Base-by-base conservation (phyloP, 2,888 invertebrate species). In the Stenolophus ochropezus region DNA sequence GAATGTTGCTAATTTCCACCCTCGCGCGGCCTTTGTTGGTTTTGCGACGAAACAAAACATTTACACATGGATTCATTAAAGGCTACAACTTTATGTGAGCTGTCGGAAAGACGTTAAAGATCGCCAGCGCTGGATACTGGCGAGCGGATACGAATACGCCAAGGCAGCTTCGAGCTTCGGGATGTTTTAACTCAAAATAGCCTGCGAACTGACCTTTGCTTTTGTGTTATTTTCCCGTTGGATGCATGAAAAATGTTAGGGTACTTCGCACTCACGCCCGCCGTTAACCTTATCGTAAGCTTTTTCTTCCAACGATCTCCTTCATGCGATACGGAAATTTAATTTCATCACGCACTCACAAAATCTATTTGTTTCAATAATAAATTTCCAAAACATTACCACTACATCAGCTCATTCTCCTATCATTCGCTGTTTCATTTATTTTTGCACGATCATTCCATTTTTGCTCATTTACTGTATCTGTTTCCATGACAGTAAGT, bases 21-120 rank as follows among this genome's bases (percentile, higher is more conserved):
- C 56, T 53, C 58, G 27, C 25, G 25, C 56, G 58, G 77, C 33
- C 53, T 42, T 47, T 78, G 71, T 71, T 27, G 53, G 80, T 80
- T 80, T 80, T 80, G 80, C 51, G 21, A 21, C 33, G 53, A 42
- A 73, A 80, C 80, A 80, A 80, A 80, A 80, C 80, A 80, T 80
- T 80, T 80, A 73, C 80, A 58, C 80, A 80, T 58, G 56, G 80
- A 80, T 73, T 73, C 73, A 80, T 80, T 73, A 80, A 80, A 80
- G 73, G 56, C 51, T 80, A 79, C 79, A 79, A 56, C 79, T 79
- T 79, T 79, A 79, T 79, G 53, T 42, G 23, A 4, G 42, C 69
- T 42, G 69, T 49, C 18, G 73, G 14, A 73, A 73, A 73, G 73
- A 73, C 47, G 73, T 80, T 80, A 73, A 80, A 80, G 80, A 80